Percentiles rank a stretch among this genome's conserved stretches.
Conservation (phyloP, 2,113 vertebrate species). For the Loxodonta africana region DNA sequence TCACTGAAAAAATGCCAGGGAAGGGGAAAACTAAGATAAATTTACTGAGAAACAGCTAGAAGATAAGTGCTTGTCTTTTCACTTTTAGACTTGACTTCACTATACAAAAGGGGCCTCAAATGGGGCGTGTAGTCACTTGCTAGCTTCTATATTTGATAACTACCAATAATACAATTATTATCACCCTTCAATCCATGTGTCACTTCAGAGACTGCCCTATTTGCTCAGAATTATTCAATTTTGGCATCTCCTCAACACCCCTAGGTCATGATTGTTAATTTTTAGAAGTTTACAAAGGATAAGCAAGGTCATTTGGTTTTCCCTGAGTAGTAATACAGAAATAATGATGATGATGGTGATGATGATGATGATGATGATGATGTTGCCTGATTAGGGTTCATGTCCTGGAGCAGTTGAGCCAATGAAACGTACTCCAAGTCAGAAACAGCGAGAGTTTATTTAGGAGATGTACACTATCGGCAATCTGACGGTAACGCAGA, state of each 20-base stretch:
- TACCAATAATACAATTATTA: background rate
- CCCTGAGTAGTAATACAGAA: background rate
- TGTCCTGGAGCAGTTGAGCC: no score
- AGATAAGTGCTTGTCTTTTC: background rate
- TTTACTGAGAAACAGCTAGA: slow-evolving; percentile 22
- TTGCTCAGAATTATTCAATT: background rate
- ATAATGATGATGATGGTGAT: background rate
- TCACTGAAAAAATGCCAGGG: background rate
- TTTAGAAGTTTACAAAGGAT: slow-evolving; percentile 11
- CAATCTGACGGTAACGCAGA: no score
- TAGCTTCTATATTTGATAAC: background rate
- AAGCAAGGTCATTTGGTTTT: slow-evolving; percentile 43
- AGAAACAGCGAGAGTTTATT: no score
- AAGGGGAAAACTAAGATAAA: background rate
- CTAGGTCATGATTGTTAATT: background rate
- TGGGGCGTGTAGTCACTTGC: background rate
- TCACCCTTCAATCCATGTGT: background rate
- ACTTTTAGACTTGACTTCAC: slow-evolving; percentile 1
- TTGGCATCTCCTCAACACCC: background rate
- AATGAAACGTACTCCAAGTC: no score
- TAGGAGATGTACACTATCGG: no score
- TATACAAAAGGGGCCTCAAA: background rate
- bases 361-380: no score
- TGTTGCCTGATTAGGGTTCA: no score
- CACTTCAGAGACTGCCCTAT: background rate